These are phyloP conservation scores for Laothoe populi DNA, from an alignment of 2,888 invertebrate genomes.

Conservation along the genomic window DNA sequence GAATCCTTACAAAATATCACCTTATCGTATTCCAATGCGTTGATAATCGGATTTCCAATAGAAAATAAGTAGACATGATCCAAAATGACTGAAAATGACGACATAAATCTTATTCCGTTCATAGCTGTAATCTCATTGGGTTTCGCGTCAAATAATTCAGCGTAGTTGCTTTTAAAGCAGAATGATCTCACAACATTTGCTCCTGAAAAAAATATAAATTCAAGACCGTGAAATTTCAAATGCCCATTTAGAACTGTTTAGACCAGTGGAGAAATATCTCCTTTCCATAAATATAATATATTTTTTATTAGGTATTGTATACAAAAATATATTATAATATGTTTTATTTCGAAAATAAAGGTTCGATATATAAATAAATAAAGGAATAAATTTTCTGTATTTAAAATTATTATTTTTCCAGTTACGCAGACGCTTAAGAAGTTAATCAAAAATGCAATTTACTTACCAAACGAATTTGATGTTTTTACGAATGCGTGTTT, in stretches of 20 bases:
- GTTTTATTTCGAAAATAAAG: no score
- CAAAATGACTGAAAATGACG: not conserved
- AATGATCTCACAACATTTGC: not conserved
- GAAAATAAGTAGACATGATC: not conserved
- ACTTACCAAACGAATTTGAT: not conserved
- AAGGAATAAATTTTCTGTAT: no score
- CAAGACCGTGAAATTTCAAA: not conserved
- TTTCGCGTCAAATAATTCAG: not conserved
- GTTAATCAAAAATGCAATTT: not conserved
- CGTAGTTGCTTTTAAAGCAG: conserved; percentile 8
- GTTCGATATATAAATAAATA: no score
- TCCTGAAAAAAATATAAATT: not conserved
- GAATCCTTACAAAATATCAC: not conserved
- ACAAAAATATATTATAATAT: no score
- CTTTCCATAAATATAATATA: no score
- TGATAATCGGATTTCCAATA: not conserved
- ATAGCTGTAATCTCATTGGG: not conserved
- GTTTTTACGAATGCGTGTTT: not conserved
- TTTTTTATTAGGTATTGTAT: no score
- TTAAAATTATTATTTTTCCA: not conserved
- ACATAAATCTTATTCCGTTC: not conserved
- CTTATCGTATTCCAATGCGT: conserved; percentile 5
- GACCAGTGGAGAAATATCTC: no score
- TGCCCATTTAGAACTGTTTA: no score
- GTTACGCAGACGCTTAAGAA: not conserved